Percentiles rank a stretch among this genome's conserved stretches.
Conservation (phyloP, 2,113 vertebrate genomes). For the Bolborhynchus lineola region DNA sequence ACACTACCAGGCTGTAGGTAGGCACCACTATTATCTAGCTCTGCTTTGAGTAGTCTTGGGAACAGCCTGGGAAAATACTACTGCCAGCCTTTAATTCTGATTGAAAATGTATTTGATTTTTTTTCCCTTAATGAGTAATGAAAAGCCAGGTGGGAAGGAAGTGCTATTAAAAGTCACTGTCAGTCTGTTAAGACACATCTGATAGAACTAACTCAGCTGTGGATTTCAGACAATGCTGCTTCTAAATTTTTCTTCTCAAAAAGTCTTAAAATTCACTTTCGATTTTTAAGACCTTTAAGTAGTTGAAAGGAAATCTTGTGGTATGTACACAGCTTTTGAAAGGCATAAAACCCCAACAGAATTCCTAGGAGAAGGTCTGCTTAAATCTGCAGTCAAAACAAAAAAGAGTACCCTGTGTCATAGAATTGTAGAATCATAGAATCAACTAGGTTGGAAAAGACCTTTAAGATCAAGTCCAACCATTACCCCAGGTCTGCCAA, state of each 20-base stretch:
- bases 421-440: background rate
- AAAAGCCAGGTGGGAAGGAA: background rate
- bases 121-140: background rate
- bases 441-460: background rate
- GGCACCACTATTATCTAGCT: background rate
- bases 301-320: background rate
- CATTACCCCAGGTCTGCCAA: background rate
- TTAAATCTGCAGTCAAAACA: background rate
- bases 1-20: background rate
- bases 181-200: background rate
- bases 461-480: background rate
- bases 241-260: background rate
- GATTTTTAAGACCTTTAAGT: slow-evolving; percentile 30
- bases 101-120: background rate
- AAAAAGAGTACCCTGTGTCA: background rate
- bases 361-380: background rate
- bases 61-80: background rate
- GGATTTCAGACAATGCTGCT: background rate
- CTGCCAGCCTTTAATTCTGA: background rate
- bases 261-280: background rate
- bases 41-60: background rate
- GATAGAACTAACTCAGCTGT: background rate
- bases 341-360: background rate
- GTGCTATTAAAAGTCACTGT: background rate
- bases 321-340: background rate